These are phyloP conservation scores for Eretmochelys imbricata DNA, from an alignment of 2,113 vertebrate species.

Conservation along the genomic window DNA sequence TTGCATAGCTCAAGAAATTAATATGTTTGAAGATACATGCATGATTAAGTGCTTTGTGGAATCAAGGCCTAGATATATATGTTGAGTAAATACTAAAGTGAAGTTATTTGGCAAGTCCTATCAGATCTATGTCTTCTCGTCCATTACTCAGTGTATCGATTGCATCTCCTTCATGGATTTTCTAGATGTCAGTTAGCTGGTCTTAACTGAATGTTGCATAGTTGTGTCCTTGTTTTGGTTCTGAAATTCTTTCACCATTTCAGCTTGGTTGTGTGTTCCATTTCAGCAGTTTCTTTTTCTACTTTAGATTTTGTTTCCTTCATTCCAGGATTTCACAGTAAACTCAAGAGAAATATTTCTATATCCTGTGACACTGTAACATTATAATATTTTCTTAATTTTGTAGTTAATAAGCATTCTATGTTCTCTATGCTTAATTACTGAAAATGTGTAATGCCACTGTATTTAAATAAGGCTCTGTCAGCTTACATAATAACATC, in stretches of 20 bases:
- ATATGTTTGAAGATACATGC: neutral
- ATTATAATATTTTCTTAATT: accelerated
- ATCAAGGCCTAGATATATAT: constrained; percentile 38
- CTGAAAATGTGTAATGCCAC: neutral
- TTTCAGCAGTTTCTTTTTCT: neutral
- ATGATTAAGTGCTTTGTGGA: constrained; percentile 11
- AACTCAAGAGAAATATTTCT: neutral
- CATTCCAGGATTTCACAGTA: neutral
- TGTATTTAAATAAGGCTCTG: neutral
- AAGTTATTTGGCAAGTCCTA: constrained; percentile 43
- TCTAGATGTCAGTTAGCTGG: neutral
- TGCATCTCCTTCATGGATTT: neutral
- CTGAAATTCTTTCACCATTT: neutral
- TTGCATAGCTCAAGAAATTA: neutral
- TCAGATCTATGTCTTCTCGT: constrained; percentile 5
- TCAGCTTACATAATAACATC: neutral
- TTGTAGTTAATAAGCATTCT: neutral
- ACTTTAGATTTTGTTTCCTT: neutral
- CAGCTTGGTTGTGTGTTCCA: accelerated
- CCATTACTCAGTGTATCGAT: neutral
- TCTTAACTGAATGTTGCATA: neutral
- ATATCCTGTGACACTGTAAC: neutral
- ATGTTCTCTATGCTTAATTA: neutral
- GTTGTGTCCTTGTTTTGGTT: neutral
- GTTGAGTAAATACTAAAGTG: constrained; percentile 43